These are phyloP conservation scores for Balanococcus diminutus DNA, from an alignment of 2,888 invertebrate species.

Conservation along the genomic window DNA sequence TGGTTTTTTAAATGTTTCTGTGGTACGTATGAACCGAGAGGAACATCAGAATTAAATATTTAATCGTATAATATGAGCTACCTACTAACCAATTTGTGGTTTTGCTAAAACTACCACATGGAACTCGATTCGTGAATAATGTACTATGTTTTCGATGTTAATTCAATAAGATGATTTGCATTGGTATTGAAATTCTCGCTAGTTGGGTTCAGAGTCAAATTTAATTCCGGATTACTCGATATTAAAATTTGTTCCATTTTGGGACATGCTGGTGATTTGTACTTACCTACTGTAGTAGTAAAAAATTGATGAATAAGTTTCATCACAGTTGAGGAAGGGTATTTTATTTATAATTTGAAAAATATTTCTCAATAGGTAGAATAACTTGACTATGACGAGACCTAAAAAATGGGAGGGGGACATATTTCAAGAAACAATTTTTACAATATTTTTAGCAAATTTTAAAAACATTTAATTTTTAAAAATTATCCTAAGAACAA, in stretches of 20 bases:
- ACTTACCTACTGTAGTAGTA: too few relatives aligned
- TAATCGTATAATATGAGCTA: background rate
- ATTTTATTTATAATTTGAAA: background rate
- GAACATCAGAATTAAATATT: conserved; percentile 1
- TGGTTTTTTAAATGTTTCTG: too few relatives aligned
- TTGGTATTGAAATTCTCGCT: background rate
- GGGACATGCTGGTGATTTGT: too few relatives aligned
- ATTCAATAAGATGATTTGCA: background rate
- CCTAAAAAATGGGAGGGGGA: too few relatives aligned
- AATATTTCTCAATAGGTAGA: too few relatives aligned
- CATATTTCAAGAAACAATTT: too few relatives aligned
- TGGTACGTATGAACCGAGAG: background rate
- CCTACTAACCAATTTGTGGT: background rate
- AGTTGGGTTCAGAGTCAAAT: background rate
- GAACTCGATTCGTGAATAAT: background rate
- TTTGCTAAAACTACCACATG: background rate
- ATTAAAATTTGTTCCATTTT: too few relatives aligned
- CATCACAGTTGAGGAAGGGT: background rate
- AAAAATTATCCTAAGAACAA: too few relatives aligned
- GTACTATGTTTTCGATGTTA: background rate
- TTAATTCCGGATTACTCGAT: background rate
- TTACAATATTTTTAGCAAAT: too few relatives aligned
- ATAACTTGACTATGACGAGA: too few relatives aligned
- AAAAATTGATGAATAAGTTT: too few relatives aligned
- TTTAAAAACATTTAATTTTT: too few relatives aligned